phyloP scores from a whole-genome alignment of 2,797 vertebrate species.

The Kryptolebias ocellatus region DNA sequence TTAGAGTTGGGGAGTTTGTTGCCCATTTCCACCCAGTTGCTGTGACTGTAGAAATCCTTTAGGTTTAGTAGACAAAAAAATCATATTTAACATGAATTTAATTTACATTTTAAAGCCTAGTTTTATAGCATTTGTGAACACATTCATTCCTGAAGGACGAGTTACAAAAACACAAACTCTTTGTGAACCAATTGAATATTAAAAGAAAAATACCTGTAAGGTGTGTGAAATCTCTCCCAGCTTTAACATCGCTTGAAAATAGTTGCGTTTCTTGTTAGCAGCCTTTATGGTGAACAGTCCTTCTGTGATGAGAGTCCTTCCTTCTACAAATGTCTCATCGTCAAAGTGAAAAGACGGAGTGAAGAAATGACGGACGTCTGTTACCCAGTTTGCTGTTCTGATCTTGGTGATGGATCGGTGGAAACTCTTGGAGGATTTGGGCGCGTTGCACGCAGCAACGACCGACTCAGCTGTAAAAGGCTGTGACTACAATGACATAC shows the following conservation, averaged over 20 bases:
- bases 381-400: constrained; percentile 30
- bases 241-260: constrained; percentile 50
- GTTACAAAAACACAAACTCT: too few species aligned
- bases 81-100: too few species aligned
- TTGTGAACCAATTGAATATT: too few species aligned
- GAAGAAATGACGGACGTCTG: constrained; percentile 36
- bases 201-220: constrained; percentile 69
- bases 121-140: too few species aligned
- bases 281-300: constrained; percentile 60
- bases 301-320: constrained; percentile 64
- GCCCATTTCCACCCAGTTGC: constrained; percentile 54
- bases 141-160: too few species aligned
- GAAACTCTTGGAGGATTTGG: constrained; percentile 54
- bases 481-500: constrained; percentile 16
- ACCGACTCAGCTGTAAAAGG: constrained; percentile 46
- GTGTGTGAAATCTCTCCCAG: constrained; percentile 74
- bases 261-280: constrained; percentile 54
- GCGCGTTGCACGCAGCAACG: constrained; percentile 42
- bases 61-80: neutral
- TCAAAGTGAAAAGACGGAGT: constrained; percentile 73
- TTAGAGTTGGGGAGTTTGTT: constrained; percentile 60
- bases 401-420: constrained; percentile 31
- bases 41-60: constrained; percentile 82
- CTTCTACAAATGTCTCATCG: constrained; percentile 58
- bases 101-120: too few species aligned